Evolutionary conservation across 2,888 invertebrate species (phyloP).

Genomic region (Prosopocoilus inquinatus): DNA sequence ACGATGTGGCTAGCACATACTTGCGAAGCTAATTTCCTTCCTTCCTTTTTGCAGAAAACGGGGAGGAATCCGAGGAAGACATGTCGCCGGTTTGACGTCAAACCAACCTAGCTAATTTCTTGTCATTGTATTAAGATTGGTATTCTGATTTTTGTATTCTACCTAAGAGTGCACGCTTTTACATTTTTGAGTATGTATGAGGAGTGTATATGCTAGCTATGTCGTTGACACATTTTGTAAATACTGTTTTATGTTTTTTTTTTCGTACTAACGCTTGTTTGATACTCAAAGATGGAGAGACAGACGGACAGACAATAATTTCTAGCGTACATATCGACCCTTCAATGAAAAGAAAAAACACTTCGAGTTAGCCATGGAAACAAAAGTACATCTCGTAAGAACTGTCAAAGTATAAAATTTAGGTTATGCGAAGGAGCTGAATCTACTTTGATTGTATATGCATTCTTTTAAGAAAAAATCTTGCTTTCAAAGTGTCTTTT

Average conservation of each 20-base stretch:
- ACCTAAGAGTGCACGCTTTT: slow-evolving; percentile 1
- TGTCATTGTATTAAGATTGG: background rate
- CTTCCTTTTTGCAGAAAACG: slow-evolving; percentile 13
- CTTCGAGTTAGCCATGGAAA: no score
- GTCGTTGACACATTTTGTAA: slow-evolving; percentile 1
- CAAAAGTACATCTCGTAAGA: no score
- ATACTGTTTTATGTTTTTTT: background rate
- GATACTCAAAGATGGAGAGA: no score
- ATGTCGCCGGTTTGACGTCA: slow-evolving; percentile 8
- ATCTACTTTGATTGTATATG: no score
- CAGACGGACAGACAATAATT: no score
- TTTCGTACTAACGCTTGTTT: background rate
- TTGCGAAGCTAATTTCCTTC: slow-evolving; percentile 6
- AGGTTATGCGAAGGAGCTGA: no score
- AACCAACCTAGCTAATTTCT: background rate
- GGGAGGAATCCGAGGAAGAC: slow-evolving; percentile 4
- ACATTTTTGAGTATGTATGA: slow-evolving; percentile 1
- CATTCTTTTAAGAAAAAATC: no score
- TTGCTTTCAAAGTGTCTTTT: no score
- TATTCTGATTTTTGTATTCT: no score
- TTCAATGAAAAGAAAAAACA: no score
- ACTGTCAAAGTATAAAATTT: no score
- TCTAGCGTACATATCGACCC: no score
- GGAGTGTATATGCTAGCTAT: slow-evolving; percentile 10
- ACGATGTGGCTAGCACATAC: slow-evolving; percentile 16